Conservation (phyloP, 2,797 vertebrate genomes). For the Gymnothorax javanicus region DNA sequence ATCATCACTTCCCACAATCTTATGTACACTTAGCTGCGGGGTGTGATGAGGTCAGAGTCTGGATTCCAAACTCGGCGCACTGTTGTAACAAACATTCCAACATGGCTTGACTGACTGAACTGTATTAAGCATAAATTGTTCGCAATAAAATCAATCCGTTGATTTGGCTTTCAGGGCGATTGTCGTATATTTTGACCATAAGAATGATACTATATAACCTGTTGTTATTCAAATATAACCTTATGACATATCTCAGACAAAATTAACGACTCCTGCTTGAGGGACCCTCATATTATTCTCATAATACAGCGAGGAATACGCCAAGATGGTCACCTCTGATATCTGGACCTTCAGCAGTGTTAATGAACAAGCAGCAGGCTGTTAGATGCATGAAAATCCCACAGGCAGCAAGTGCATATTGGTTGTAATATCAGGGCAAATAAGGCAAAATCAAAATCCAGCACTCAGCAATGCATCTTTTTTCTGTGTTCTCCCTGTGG, state of each 20-base stretch:
- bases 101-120: background rate
- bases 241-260: slow-evolving; percentile 72
- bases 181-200: background rate
- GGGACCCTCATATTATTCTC: slow-evolving; percentile 37
- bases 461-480: background rate
- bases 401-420: background rate
- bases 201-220: background rate
- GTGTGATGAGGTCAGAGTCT: no score
- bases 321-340: slow-evolving; percentile 63
- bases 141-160: background rate
- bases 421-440: background rate
- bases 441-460: background rate
- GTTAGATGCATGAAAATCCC: slow-evolving; percentile 66
- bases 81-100: no score
- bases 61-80: no score
- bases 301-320: slow-evolving; percentile 64
- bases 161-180: background rate
- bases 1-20: no score
- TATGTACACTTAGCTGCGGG: no score
- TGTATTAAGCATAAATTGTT: background rate
- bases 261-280: slow-evolving; percentile 67
- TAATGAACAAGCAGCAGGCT: slow-evolving; percentile 81
- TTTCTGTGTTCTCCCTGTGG: background rate
- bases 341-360: slow-evolving; percentile 66
- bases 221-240: background rate